phyloP scores from a whole-genome alignment of 2,797 vertebrate genomes.

The Pagetopsis macropterus region DNA sequence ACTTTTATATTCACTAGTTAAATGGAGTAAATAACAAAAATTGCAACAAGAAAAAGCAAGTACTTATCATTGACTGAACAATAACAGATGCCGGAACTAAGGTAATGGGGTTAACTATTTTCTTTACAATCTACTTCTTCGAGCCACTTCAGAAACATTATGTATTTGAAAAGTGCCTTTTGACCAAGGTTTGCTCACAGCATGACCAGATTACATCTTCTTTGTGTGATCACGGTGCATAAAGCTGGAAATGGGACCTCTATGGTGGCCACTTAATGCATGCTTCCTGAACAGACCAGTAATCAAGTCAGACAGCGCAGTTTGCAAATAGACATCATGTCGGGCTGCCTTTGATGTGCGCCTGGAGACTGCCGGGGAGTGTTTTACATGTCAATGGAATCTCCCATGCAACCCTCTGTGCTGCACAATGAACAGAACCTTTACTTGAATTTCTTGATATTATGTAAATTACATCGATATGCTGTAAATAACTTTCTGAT shows the following conservation, averaged over 20 bases:
- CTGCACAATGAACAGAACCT: slow-evolving; percentile 28
- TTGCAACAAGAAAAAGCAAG: not conserved
- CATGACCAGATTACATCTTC: slow-evolving; percentile 33
- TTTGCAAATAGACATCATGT: slow-evolving; percentile 62
- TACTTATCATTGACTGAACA: not conserved
- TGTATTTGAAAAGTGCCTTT: slow-evolving; percentile 22
- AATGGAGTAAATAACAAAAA: slow-evolving; percentile 8
- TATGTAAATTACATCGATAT: slow-evolving; percentile 56
- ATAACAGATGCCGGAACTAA: not conserved
- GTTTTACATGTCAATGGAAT: slow-evolving; percentile 69
- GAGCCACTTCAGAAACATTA: not conserved
- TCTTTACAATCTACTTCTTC: not conserved
- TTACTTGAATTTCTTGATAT: slow-evolving; percentile 50
- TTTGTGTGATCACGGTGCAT: slow-evolving; percentile 31
- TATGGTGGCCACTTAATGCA: slow-evolving; percentile 61
- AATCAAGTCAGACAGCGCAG: slow-evolving; percentile 53
- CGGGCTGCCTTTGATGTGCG: slow-evolving; percentile 66
- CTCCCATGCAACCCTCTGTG: slow-evolving; percentile 38
- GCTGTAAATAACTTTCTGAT: slow-evolving; percentile 34
- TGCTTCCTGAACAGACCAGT: slow-evolving; percentile 51
- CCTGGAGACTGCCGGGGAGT: slow-evolving; percentile 45
- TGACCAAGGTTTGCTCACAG: slow-evolving; percentile 25
- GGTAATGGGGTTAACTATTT: not conserved
- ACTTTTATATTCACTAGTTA: not conserved
- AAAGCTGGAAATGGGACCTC: slow-evolving; percentile 49